A percentile compares a stretch with the other conserved stretches of the same genome.
These are phyloP conservation scores for Hylia prasina DNA, from an alignment of 2,113 vertebrate genomes.

Conservation along the genomic window DNA sequence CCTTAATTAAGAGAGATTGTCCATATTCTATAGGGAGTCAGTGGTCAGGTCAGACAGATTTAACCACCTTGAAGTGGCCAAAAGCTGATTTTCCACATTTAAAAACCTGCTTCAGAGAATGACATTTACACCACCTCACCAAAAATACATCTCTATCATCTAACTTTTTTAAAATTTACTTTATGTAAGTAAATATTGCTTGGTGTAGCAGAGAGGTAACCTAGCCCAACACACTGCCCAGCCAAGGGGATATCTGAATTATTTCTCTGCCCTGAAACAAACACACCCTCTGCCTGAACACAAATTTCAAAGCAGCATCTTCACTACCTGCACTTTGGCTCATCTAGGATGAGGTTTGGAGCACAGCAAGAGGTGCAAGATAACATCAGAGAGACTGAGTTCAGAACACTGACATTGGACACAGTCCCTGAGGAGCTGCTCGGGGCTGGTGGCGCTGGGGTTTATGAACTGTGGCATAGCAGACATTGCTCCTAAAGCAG, in stretches of 20 bases:
- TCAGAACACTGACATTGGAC: background rate
- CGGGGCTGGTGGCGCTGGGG: background rate
- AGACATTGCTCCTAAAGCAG: background rate
- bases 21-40: background rate
- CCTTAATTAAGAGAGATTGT: background rate
- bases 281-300: background rate
- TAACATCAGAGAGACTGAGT: background rate
- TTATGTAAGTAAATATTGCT: background rate
- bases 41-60: background rate
- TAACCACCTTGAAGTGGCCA: background rate
- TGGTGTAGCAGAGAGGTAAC: background rate
- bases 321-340: background rate
- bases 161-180: background rate
- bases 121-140: background rate
- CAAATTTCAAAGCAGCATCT: background rate
- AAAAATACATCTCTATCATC: background rate
- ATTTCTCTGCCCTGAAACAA: background rate
- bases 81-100: background rate
- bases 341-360: background rate
- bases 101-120: background rate
- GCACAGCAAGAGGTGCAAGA: background rate
- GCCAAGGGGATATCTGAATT: background rate
- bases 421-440: accelerated
- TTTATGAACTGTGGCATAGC: background rate
- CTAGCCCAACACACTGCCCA: background rate